Base-by-base conservation (phyloP, 2,113 vertebrate genomes). In the Cavia aperea region DNA sequence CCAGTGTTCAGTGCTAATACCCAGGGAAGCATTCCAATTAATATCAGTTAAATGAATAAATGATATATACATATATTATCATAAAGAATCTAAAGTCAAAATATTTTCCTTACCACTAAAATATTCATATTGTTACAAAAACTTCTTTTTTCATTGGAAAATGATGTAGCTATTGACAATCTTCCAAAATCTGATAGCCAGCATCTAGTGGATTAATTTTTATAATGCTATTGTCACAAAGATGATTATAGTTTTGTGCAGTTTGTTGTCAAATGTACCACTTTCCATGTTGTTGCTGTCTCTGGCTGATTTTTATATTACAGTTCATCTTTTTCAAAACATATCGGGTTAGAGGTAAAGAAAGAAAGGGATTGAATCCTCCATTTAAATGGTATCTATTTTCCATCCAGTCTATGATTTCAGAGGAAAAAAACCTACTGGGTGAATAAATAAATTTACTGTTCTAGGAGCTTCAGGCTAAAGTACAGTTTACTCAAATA, bases 81-180 rank as follows among this genome's bases (percentile, higher is more conserved):
- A 60, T 65, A 46, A 60, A 60, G 36, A 92, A 18, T 77, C 72
- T 46, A 72, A 94, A 88, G 65, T 88, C 21, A 56, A 56, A 39
- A 10, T 49, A n/a, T 66, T 81, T 89, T 70, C 46, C 86, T 43
- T 85, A 66, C 5, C 63, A 29, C 21, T 89, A 14, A 89, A 88
- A 82, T 58, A 54, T 81, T 81, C 56, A 23, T 96, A 87, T 89
- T 97, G 93, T 94, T 92, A 73, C 86, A 89, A 66, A 97, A 97
- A 95, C 96, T 93, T 94, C 89, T 95, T 96, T 95, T 94, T 96
- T 97, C 97, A 96, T 93, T 96, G 81, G 95, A 97, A 97, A 96
- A 96, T 90, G 0, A 82, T 95, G 93, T 96, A 96, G 96, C 96
- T 94, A 95, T 95, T 96, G 70, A 96, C 93, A 95, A 88, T 92